Evolutionary conservation across 2,888 invertebrate genomes (phyloP), one percentile per base, ranked within the genome.

Genomic region (Philhelius pedissequus): DNA sequence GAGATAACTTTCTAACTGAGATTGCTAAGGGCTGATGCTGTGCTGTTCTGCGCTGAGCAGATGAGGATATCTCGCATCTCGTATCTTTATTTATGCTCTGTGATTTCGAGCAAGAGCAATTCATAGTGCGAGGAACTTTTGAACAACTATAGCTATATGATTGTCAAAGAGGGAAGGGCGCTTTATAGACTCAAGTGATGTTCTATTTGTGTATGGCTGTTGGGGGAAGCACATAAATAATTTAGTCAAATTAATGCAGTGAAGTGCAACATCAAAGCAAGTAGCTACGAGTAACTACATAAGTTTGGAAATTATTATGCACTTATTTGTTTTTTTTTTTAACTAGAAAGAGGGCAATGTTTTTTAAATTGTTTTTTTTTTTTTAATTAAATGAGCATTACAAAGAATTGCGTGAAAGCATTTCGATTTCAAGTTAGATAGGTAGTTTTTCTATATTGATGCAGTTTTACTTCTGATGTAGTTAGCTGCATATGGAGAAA

Each of bases 1-100:
- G 71, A 43, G 60, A 66, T 73, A 73, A 73, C 64, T 68, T 73
- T 73, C 43, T 15, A 52, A 43, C 30, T 30, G 60, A 60, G 73
- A 78, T 71, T 71, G 78, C 50, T 22, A 48, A 64, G 64, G 64
- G 64, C 64, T 48, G 43, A 38, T 40, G 45, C 43, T 43, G 18
- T 7, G 2, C 18, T 9, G 18, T 8, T 45, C n/a, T n/a, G n/a
- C n/a, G 11, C 25, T 48, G 22, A 30, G 27, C 8, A 18, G 22
- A 48, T 43, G 18, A 64, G 5, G 20, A 30, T 62, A 62, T 27
- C 40, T 60, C 27, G 60, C 6, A 20, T 38, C 20, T 58, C 6
- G 20, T 38, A 38, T 27, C 15, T 62, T 18, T 25, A 15, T 60
- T 9, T 60, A 43, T 11, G 40, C 9, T 43, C 27, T 64, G 48